Conservation (phyloP, 2,797 vertebrate species). For the Coregonus sp. region DNA sequence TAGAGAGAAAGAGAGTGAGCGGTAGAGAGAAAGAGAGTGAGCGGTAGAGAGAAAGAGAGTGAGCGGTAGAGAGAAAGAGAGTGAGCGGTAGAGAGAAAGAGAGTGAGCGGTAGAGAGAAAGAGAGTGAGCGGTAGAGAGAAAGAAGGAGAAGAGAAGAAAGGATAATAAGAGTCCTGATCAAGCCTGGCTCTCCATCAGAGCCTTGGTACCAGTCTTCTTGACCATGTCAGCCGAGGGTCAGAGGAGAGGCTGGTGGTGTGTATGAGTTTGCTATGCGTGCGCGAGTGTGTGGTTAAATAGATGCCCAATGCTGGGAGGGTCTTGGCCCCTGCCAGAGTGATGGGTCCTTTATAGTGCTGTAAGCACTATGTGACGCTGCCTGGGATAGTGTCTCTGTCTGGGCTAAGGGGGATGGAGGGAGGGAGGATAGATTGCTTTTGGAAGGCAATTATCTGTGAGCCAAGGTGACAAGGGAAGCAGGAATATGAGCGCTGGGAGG, state of each 20-base stretch:
- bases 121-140: not conserved
- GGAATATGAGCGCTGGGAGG: not conserved
- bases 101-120: not conserved
- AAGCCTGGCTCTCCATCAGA: slow-evolving; percentile 31
- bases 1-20: not conserved
- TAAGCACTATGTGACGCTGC: slow-evolving; percentile 55
- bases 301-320: slow-evolving; percentile 19
- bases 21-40: not conserved
- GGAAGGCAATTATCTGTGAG: slow-evolving; percentile 65
- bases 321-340: slow-evolving; percentile 54
- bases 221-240: slow-evolving; percentile 1
- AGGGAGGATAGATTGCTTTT: slow-evolving; percentile 53
- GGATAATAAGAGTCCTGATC: not conserved
- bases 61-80: not conserved
- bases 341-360: slow-evolving; percentile 63
- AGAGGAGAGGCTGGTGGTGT: not conserved
- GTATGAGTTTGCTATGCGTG: no score
- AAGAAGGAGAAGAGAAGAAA: not conserved
- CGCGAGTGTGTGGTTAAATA: slow-evolving; percentile 32
- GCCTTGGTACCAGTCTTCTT: slow-evolving; percentile 45
- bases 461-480: slow-evolving; percentile 53
- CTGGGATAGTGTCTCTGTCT: slow-evolving; percentile 48
- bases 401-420: slow-evolving; percentile 30
- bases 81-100: not conserved
- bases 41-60: not conserved